Conservation (phyloP, 2,113 vertebrate species). For the Platysteira castanea region DNA sequence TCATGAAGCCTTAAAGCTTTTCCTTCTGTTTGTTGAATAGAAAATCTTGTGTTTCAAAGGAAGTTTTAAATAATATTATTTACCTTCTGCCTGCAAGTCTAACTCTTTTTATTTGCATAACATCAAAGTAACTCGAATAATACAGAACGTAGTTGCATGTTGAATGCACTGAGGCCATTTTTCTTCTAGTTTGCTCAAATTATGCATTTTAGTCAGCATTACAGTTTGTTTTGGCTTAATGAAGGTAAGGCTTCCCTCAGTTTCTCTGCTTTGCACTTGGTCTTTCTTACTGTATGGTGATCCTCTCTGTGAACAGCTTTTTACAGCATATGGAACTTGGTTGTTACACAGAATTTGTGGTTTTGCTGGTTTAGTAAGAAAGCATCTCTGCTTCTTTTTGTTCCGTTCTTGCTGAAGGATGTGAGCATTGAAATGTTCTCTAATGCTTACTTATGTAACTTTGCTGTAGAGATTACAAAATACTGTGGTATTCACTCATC, state of each 20-base stretch:
- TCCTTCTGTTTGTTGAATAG: neutral
- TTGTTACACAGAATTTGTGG: neutral
- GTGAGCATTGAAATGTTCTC: neutral
- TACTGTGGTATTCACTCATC: neutral
- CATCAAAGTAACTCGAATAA: neutral
- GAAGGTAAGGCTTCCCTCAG: neutral
- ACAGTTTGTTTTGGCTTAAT: neutral
- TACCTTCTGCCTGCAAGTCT: neutral
- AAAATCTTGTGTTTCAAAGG: neutral
- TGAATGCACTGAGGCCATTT: neutral
- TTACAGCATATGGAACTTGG: neutral
- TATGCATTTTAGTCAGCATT: neutral
- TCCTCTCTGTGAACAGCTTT: neutral
- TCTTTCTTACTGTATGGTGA: neutral
- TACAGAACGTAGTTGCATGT: neutral
- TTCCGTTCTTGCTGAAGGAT: neutral
- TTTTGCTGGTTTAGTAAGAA: neutral
- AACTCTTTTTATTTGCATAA: neutral
- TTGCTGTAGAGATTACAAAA: neutral
- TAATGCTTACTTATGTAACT: neutral
- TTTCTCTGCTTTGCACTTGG: neutral
- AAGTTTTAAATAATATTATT: neutral
- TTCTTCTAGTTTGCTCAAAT: neutral
- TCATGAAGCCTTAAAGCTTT: neutral
- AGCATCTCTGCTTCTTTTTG: neutral